These are phyloP conservation scores for Phyllostomus discolor DNA, from an alignment of 2,113 vertebrate genomes.

Conservation along the genomic window DNA sequence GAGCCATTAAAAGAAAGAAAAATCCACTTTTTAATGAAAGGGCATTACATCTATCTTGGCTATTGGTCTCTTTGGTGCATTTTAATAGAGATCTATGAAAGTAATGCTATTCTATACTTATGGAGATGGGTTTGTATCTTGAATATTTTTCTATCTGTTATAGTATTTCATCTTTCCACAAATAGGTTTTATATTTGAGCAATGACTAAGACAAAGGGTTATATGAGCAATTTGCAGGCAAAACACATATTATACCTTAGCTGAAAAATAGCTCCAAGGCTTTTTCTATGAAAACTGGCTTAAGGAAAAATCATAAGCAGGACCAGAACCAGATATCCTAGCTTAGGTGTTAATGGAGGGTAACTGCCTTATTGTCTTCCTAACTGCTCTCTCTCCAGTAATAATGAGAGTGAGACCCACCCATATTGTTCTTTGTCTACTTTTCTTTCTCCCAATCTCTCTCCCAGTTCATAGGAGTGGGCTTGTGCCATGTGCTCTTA, in stretches of 20 bases:
- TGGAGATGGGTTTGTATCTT: background rate
- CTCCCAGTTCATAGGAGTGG: background rate
- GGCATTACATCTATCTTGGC: background rate
- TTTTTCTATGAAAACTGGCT: background rate
- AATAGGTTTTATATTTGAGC: constrained; percentile 25
- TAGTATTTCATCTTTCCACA: constrained; percentile 14
- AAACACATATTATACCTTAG: background rate
- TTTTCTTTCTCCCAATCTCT: background rate
- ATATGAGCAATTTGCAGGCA: constrained; percentile 15
- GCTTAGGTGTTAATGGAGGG: background rate
- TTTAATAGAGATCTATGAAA: background rate
- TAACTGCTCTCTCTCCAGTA: background rate
- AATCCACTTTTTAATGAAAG: background rate
- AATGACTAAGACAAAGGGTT: background rate
- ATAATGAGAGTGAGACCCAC: background rate
- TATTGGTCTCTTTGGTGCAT: background rate
- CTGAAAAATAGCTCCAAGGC: background rate
- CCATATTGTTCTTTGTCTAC: background rate
- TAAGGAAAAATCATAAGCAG: background rate
- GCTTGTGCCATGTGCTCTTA: background rate
- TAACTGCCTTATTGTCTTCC: background rate
- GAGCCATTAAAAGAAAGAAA: background rate
- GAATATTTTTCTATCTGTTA: background rate
- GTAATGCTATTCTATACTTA: background rate
- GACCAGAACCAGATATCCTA: background rate